A percentile compares a stretch with the other conserved stretches of the same genome.
Evolutionary conservation across 2,113 vertebrate species (phyloP).

Genomic region (Stictonetta naevosa): DNA sequence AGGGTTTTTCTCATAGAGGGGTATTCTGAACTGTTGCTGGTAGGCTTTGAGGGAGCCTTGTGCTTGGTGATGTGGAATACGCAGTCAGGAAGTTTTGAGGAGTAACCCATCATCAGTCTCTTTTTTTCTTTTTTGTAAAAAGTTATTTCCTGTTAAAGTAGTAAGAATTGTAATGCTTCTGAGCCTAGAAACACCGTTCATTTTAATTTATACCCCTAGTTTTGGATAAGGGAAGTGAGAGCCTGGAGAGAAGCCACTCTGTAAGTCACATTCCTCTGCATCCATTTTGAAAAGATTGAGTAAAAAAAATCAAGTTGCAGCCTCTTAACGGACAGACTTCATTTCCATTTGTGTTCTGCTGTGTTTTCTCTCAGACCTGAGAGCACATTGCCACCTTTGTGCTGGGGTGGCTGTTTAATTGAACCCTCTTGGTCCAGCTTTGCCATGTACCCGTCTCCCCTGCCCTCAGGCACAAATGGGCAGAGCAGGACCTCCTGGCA

Average conservation of each 20-base stretch:
- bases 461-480: background rate
- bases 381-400: background rate
- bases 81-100: background rate
- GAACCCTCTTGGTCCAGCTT: background rate
- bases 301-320: background rate
- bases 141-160: background rate
- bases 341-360: background rate
- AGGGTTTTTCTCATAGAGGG: background rate
- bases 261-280: background rate
- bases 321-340: background rate
- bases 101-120: background rate
- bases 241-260: background rate
- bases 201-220: background rate
- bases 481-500: background rate
- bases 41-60: background rate
- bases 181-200: background rate
- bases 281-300: background rate
- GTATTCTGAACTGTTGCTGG: background rate
- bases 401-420: background rate
- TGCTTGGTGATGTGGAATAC: background rate
- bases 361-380: accelerated
- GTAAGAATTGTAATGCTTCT: background rate
- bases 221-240: background rate
- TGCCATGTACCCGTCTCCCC: background rate
- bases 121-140: background rate